phyloP scores from a whole-genome alignment of 1,140 invertebrate genomes.

The Pogonomyrmex barbatus region DNA sequence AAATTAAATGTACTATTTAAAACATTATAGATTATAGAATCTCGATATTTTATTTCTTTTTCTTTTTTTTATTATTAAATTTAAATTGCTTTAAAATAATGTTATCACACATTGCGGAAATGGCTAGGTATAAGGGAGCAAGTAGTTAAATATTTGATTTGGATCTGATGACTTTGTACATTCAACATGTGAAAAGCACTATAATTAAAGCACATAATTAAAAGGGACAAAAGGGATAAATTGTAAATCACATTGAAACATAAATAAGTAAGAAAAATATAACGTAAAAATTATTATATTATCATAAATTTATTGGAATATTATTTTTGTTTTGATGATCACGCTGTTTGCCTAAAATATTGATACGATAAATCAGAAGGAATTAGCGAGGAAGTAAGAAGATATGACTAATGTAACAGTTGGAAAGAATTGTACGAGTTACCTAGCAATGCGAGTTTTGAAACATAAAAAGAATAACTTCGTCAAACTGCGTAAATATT shows the following conservation, averaged over 20 bases:
- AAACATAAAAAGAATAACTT: background rate
- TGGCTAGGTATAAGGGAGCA: slow-evolving; percentile 7
- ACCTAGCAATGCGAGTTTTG: background rate
- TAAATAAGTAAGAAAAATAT: background rate
- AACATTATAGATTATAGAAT: background rate
- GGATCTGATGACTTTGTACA: slow-evolving; percentile 5
- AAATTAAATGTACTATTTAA: background rate
- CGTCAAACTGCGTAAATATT: slow-evolving; percentile 34
- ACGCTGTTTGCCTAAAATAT: background rate
- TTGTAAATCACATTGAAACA: background rate
- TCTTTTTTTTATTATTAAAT: background rate
- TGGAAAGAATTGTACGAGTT: background rate
- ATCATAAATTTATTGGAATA: slow-evolving; percentile 3
- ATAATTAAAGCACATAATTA: background rate
- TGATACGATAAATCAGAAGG: background rate
- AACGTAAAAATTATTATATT: slow-evolving; percentile 5
- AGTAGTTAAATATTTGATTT: background rate
- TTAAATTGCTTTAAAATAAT: slow-evolving; percentile 4
- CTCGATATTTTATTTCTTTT: background rate
- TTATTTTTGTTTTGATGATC: background rate
- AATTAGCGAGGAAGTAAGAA: background rate
- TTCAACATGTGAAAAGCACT: background rate
- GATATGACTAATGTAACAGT: background rate
- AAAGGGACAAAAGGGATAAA: background rate
- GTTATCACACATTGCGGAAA: background rate